Conservation (phyloP, 2,797 vertebrate species). For the Pampus argenteus region DNA sequence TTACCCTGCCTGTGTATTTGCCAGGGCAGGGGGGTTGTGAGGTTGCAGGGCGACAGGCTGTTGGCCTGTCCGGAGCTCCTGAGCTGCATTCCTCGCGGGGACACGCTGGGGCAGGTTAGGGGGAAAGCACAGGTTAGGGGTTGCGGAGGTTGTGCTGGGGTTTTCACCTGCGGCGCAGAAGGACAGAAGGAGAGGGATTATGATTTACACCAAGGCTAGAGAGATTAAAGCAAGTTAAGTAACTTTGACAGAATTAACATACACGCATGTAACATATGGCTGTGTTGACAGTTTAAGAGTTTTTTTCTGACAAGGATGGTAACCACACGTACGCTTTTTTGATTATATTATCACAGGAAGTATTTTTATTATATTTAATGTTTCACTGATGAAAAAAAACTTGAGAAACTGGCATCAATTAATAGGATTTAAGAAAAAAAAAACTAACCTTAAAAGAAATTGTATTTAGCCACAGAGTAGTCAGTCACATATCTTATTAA, state of each 20-base stretch:
- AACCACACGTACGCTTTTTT: neutral
- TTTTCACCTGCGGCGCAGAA: slow-evolving; percentile 81
- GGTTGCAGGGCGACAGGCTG: slow-evolving; percentile 49
- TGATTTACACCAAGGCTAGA: slow-evolving; percentile 32
- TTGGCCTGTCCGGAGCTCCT: slow-evolving; percentile 55
- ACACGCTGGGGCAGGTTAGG: slow-evolving; percentile 59
- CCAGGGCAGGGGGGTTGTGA: slow-evolving; percentile 49
- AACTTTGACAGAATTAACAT: slow-evolving; percentile 61
- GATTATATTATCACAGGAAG: slow-evolving; percentile 7
- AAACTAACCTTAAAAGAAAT: no score
- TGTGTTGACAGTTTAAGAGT: slow-evolving; percentile 39
- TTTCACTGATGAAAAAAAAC: neutral
- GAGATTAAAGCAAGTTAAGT: slow-evolving; percentile 56
- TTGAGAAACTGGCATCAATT: neutral
- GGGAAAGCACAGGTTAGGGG: slow-evolving; percentile 84
- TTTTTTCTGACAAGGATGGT: neutral
- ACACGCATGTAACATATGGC: slow-evolving; percentile 54
- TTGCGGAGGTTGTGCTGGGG: slow-evolving; percentile 64
- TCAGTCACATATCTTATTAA: neutral
- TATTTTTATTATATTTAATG: neutral
- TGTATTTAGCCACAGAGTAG: neutral
- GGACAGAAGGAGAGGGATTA: slow-evolving; percentile 48
- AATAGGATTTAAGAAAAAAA: neutral
- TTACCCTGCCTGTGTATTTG: slow-evolving; percentile 60
- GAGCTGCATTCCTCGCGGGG: slow-evolving; percentile 63